Evolutionary conservation across 2,888 invertebrate genomes (phyloP).

Genomic region (Scotopteryx bipunctaria): DNA sequence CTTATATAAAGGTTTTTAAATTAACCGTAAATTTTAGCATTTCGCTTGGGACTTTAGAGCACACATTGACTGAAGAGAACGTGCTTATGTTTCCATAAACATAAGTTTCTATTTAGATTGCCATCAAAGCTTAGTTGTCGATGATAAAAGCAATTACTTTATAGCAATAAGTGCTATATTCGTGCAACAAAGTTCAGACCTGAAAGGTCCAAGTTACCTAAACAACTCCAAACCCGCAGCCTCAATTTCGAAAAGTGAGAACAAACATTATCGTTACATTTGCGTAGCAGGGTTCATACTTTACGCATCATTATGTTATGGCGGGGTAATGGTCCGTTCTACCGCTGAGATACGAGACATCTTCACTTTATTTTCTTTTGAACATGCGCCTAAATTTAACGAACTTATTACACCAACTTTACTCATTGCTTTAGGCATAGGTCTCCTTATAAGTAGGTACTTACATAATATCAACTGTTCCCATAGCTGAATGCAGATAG

Average conservation of each 20-base stretch:
- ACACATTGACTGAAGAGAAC: too few relatives aligned
- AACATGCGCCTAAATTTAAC: constrained; percentile 4
- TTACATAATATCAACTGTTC: too few relatives aligned
- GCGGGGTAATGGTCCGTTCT: constrained; percentile 45
- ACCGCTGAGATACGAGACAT: constrained; percentile 22
- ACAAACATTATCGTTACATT: constrained; percentile 31
- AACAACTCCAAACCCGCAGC: constrained; percentile 13
- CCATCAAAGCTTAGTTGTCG: too few relatives aligned
- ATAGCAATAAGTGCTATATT: not conserved
- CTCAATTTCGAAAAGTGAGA: constrained; percentile 29
- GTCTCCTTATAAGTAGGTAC: too few relatives aligned
- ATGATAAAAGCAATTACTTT: not conserved
- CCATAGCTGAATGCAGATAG: too few relatives aligned
- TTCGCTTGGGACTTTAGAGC: too few relatives aligned
- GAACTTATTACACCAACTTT: too few relatives aligned
- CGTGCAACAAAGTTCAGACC: constrained; percentile 3
- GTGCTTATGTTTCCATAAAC: too few relatives aligned
- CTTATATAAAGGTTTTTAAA: too few relatives aligned
- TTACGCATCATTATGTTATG: constrained; percentile 51
- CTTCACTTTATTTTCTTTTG: constrained; percentile 21
- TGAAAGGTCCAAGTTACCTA: constrained; percentile 2
- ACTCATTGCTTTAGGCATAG: too few relatives aligned
- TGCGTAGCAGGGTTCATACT: constrained; percentile 36
- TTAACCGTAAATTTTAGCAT: too few relatives aligned
- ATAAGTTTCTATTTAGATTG: too few relatives aligned